Evolutionary conservation across 2,888 invertebrate genomes (phyloP).

Genomic region (Cyclophora albipunctata): DNA sequence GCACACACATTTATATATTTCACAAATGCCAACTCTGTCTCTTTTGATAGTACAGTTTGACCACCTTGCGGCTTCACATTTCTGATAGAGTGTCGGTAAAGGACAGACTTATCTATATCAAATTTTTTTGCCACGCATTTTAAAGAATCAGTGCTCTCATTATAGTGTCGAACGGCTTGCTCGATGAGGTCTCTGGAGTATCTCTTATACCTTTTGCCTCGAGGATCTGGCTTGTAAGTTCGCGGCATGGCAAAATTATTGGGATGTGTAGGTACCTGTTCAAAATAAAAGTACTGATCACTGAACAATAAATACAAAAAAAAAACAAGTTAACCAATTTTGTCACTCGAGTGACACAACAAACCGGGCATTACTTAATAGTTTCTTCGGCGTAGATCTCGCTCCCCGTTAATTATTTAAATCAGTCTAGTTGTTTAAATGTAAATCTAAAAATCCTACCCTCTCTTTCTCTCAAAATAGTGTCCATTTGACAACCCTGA

Average conservation of each 20-base stretch:
- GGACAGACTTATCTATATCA: slow-evolving; percentile 1
- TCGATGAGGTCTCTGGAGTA: slow-evolving; percentile 7
- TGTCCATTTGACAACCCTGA: too few species aligned
- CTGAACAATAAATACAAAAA: too few species aligned
- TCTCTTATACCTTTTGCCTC: slow-evolving; percentile 5
- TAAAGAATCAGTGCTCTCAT: slow-evolving; percentile 1
- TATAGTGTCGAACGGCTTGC: slow-evolving; percentile 5
- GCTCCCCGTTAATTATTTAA: too few species aligned
- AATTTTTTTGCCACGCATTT: slow-evolving; percentile 8
- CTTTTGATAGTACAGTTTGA: slow-evolving; percentile 7
- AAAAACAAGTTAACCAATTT: too few species aligned
- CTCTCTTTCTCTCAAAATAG: too few species aligned
- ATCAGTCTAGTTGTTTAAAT: too few species aligned
- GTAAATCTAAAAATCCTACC: too few species aligned
- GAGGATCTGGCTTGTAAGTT: not conserved
- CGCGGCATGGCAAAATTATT: not conserved
- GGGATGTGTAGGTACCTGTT: too few species aligned
- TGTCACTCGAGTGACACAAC: too few species aligned
- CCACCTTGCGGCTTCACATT: slow-evolving; percentile 15
- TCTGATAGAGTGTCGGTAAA: slow-evolving; percentile 6
- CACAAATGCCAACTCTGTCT: slow-evolving; percentile 12
- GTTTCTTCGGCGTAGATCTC: too few species aligned
- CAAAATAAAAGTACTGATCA: too few species aligned
- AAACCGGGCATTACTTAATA: too few species aligned
- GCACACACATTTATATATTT: slow-evolving; percentile 17